These are phyloP conservation scores for Lithobates pipiens DNA, from an alignment of 2,797 vertebrate genomes.

Conservation along the genomic window DNA sequence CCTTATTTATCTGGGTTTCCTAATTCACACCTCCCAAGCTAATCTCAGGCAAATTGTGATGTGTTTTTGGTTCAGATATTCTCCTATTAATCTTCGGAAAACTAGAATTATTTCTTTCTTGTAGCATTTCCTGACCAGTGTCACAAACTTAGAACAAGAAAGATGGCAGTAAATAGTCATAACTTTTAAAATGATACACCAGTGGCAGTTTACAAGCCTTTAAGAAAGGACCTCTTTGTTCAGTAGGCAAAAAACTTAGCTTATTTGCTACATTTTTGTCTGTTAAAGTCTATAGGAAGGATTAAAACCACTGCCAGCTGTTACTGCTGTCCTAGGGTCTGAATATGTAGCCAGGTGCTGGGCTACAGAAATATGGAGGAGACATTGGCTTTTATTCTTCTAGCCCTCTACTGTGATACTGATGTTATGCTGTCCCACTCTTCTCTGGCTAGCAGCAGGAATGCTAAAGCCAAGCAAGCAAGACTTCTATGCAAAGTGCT, in stretches of 20 bases:
- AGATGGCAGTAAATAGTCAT: constrained; percentile 12
- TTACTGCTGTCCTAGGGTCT: too few species aligned
- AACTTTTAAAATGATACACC: background rate
- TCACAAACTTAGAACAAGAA: background rate
- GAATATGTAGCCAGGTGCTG: too few species aligned
- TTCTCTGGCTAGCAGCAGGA: too few species aligned
- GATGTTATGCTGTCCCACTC: too few species aligned
- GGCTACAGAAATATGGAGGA: too few species aligned
- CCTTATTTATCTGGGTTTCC: background rate
- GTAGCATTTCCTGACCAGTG: background rate
- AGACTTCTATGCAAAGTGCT: too few species aligned
- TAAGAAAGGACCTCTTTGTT: constrained; percentile 1
- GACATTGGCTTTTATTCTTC: too few species aligned
- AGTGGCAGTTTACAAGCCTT: constrained; percentile 10
- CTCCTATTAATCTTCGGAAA: constrained; percentile 16
- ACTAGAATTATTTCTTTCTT: background rate
- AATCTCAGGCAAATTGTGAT: background rate
- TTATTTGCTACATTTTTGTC: too few species aligned
- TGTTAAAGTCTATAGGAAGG: too few species aligned
- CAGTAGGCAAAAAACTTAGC: background rate
- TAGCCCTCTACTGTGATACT: too few species aligned
- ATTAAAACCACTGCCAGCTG: too few species aligned
- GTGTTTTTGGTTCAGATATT: background rate
- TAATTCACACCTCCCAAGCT: background rate
- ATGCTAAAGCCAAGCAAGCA: too few species aligned